phyloP scores from a whole-genome alignment of 2,888 invertebrate genomes.

The Pyrocoelia pectoralis region DNA sequence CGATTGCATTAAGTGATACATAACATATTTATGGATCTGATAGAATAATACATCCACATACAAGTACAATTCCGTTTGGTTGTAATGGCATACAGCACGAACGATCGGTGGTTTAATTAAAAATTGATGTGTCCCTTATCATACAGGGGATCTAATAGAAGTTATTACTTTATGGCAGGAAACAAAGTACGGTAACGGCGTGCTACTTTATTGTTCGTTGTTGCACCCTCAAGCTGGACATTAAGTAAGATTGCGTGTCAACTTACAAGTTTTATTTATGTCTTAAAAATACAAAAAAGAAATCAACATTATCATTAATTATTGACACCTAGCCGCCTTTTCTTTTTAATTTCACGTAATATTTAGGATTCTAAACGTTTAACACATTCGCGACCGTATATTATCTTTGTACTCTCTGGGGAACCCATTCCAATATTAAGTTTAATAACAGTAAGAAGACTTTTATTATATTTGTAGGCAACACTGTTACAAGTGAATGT shows the following conservation, averaged over 20 bases:
- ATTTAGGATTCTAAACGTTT: too few relatives aligned
- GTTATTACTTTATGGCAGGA: conserved; percentile 37
- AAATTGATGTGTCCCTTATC: conserved; percentile 38
- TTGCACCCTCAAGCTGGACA: conserved; percentile 22
- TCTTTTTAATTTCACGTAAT: too few relatives aligned
- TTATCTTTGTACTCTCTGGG: too few relatives aligned
- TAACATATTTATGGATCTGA: conserved; percentile 35
- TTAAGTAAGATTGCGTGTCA: conserved; percentile 31
- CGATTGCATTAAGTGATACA: conserved; percentile 30
- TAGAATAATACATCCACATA: conserved; percentile 23
- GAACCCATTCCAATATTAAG: too few relatives aligned
- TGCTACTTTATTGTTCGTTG: conserved; percentile 33
- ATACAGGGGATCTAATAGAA: conserved; percentile 35
- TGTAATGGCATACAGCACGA: conserved; percentile 35
- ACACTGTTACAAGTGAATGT: too few relatives aligned
- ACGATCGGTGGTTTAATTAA: conserved; percentile 38
- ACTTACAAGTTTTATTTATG: conserved; percentile 19
- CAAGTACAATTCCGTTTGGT: conserved; percentile 24
- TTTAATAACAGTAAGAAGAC: too few relatives aligned
- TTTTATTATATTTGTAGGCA: too few relatives aligned
- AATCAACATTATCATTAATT: conserved; percentile 31
- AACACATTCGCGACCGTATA: too few relatives aligned
- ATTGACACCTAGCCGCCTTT: conserved; percentile 7
- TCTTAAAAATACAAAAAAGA: conserved; percentile 21
- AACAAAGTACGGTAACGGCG: conserved; percentile 36